Conservation (phyloP, 2,113 vertebrate genomes). For the Ifrita kowaldi region DNA sequence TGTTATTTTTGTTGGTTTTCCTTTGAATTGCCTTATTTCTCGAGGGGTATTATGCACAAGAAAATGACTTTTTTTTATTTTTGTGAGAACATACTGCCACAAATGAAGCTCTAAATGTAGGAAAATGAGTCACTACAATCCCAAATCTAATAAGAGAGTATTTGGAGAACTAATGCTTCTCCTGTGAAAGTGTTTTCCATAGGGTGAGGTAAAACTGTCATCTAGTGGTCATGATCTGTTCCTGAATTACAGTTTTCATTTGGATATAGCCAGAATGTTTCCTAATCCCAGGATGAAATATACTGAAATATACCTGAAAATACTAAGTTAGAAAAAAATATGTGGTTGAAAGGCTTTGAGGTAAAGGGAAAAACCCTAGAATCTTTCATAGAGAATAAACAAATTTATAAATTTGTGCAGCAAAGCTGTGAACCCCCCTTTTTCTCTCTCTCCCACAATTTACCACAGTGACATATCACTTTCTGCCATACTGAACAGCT, state of each 20-base stretch:
- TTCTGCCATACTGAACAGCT: background rate
- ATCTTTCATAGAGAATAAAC: background rate
- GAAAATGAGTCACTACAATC: background rate
- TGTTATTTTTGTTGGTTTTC: background rate
- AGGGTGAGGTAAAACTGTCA: slow-evolving; percentile 67
- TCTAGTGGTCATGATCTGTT: slow-evolving; percentile 64
- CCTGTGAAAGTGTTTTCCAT: background rate
- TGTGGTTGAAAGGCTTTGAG: background rate
- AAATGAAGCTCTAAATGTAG: background rate
- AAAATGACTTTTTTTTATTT: background rate
- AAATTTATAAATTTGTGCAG: background rate
- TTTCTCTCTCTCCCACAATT: background rate
- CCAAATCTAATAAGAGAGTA: background rate
- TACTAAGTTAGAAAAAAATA: background rate
- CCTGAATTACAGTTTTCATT: background rate
- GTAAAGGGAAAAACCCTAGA: background rate
- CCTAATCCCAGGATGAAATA: background rate
- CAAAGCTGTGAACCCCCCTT: background rate
- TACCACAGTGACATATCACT: background rate
- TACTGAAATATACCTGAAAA: background rate
- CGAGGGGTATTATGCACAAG: fast-evolving
- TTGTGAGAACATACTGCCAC: background rate
- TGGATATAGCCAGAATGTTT: background rate
- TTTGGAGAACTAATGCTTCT: background rate
- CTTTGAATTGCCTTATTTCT: background rate